Evolutionary conservation across 2,113 vertebrate genomes (phyloP), one percentile per base, ranked within the genome.

Genomic region (Aldabrachelys gigantea): DNA sequence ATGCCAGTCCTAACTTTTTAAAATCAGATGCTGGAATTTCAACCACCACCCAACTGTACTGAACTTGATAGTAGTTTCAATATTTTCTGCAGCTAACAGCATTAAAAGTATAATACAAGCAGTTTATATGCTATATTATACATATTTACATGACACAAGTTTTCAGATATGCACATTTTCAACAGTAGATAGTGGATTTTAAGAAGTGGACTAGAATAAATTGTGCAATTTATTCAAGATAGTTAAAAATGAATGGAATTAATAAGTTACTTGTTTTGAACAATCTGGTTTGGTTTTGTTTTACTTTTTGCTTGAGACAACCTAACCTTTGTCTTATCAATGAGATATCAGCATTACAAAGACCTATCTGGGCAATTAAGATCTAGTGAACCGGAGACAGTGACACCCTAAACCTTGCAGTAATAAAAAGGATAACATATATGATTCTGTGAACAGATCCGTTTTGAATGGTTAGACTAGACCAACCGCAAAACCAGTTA

Each of bases 91-190:
- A 94, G 80, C 86, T 80, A 84, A 78, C 54, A 80, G 92, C 78
- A 81, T 65, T 89, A 88, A 92, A 91, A 84, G 69, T 41, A 82
- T 83, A 90, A 62, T 84, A 54, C 53, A 62, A 93, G 95, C 91
- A 84, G 53, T 47, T 1, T 56, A 49, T 83, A 72, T 65, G 54
- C 53, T 84, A 93, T 54, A 80, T 91, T 90, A 96, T 88, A 91
- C 87, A 93, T 92, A 91, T 93, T 91, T 92, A 96, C 88, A 65
- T 27, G 65, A 88, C 91, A 90, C 80, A 85, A 94, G 91, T 81
- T 96, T 88, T 75, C 65, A 88, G 92, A 96, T 88, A 88, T 94
- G 86, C 89, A 84, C 44, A 84, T 93, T 92, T 69, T 76, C 27
- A 79, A 79, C n/a, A 57, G 85, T 90, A 85, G 59, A 79, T 93